These are phyloP conservation scores for Uropetala carovei DNA, from an alignment of 2,888 invertebrate species.

Conservation along the genomic window DNA sequence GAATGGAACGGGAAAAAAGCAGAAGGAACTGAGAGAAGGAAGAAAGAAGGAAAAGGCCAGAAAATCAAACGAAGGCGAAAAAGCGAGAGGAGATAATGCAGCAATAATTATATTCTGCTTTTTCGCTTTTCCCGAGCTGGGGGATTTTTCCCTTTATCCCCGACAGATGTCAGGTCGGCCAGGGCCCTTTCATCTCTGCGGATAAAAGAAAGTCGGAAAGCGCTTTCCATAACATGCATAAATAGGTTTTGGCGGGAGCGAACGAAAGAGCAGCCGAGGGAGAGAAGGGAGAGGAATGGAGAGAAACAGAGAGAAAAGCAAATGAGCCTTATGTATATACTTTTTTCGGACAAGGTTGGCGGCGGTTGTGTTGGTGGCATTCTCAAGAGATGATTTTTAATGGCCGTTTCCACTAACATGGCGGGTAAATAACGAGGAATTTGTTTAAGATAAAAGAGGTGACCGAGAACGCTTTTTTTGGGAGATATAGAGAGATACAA, in stretches of 20 bases:
- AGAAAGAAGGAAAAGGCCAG: not conserved
- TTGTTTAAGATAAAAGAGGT: not conserved
- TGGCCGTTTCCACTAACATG: not conserved
- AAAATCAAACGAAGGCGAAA: too few relatives aligned
- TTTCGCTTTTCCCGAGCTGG: not conserved
- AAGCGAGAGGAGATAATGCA: not conserved
- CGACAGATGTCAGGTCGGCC: conserved; percentile 23
- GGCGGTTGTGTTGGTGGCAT: not conserved
- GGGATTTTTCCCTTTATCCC: not conserved
- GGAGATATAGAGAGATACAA: not conserved
- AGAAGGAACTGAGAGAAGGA: not conserved
- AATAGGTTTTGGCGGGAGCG: not conserved
- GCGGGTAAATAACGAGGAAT: not conserved
- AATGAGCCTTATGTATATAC: conserved; percentile 1
- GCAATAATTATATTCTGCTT: conserved; percentile 7
- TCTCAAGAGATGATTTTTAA: not conserved
- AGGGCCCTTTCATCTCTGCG: conserved; percentile 5
- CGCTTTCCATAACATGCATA: conserved; percentile 19
- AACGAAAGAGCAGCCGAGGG: not conserved
- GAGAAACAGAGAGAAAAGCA: not conserved
- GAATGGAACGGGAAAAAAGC: not conserved
- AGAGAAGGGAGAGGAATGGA: not conserved
- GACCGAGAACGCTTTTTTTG: not conserved
- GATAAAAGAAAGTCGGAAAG: conserved; percentile 23
- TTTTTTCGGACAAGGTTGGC: not conserved